These are phyloP conservation scores for Eumerus sabulonum DNA, from an alignment of 2,888 invertebrate genomes.

Conservation along the genomic window DNA sequence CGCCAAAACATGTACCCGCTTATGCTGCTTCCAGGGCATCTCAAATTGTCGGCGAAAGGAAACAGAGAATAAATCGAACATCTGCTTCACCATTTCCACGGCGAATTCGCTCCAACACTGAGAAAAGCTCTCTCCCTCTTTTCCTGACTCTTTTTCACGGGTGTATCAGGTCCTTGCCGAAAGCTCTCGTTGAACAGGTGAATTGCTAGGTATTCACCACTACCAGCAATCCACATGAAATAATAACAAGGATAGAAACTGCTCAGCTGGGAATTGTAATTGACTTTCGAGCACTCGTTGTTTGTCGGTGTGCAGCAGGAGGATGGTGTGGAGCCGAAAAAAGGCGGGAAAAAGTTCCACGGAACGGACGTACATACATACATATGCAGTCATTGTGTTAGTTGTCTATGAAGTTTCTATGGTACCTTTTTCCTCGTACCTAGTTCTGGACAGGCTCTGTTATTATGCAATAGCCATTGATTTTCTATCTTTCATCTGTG, in stretches of 20 bases:
- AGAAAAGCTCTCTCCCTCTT: conserved; percentile 29
- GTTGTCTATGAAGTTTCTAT: conserved; percentile 42
- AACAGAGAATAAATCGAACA: conserved; percentile 3
- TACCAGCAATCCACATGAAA: not conserved
- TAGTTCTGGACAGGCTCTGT: conserved; percentile 33
- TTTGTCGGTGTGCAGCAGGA: conserved; percentile 1
- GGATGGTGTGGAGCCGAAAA: conserved; percentile 28
- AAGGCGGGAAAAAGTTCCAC: conserved; percentile 63
- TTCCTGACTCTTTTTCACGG: not conserved
- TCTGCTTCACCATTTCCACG: not conserved
- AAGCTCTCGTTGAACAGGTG: conserved; percentile 55
- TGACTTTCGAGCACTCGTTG: conserved; percentile 48
- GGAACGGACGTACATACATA: conserved; percentile 34
- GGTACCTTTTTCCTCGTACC: conserved; percentile 11
- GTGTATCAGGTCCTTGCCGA: conserved; percentile 4
- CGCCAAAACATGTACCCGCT: conserved; percentile 59
- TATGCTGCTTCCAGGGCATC: conserved; percentile 1
- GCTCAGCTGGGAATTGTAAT: conserved; percentile 66
- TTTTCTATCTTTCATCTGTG: conserved; percentile 53
- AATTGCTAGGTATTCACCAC: conserved; percentile 2
- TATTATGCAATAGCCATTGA: conserved; percentile 68
- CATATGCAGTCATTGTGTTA: no score
- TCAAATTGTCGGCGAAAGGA: conserved; percentile 43
- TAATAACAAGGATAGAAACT: conserved; percentile 2
- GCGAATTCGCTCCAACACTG: conserved; percentile 32